Conservation (phyloP, 2,888 invertebrate genomes). For the Halocaridina rubra region DNA sequence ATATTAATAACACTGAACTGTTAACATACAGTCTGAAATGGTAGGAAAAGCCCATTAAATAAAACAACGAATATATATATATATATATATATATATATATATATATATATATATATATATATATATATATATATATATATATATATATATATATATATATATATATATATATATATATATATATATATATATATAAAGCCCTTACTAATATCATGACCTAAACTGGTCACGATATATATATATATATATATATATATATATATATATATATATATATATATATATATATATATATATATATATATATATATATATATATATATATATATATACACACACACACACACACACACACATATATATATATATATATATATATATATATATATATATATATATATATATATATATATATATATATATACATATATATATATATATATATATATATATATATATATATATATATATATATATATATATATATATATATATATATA, state of each 20-base stretch:
- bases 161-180: too few species aligned
- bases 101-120: too few species aligned
- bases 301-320: neutral
- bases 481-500: conserved; percentile 11
- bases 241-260: conserved; percentile 1
- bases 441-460: conserved; percentile 14
- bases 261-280: neutral
- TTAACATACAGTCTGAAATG: too few species aligned
- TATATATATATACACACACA: neutral
- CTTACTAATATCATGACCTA: neutral
- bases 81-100: too few species aligned
- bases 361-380: neutral
- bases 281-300: neutral
- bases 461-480: conserved; percentile 10
- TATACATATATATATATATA: neutral
- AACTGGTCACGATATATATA: neutral
- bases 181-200: neutral
- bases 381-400: neutral
- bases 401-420: neutral
- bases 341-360: neutral
- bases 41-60: too few species aligned
- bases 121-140: too few species aligned
- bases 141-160: too few species aligned
- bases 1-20: too few species aligned
- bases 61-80: too few species aligned